phyloP scores from a whole-genome alignment of 1,140 invertebrate species.

The Tenebrio molitor region DNA sequence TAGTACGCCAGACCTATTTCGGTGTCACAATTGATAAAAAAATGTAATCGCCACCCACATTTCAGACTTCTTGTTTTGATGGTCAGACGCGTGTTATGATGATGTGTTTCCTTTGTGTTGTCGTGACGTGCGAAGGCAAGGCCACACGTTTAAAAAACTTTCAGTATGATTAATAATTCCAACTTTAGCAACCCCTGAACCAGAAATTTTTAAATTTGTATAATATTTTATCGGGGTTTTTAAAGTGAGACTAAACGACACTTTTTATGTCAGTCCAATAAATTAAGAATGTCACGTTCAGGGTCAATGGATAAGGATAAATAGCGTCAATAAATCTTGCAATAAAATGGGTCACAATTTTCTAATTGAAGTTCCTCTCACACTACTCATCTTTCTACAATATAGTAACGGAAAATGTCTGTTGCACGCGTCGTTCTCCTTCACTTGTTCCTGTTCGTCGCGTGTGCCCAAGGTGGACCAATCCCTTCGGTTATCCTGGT shows the following conservation, averaged over 20 bases:
- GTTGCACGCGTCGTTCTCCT: background rate
- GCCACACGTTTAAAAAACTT: background rate
- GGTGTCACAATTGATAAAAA: no score
- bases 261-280: background rate
- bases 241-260: background rate
- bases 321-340: constrained; percentile 4
- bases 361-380: background rate
- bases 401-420: background rate
- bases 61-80: no score
- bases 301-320: constrained; percentile 7
- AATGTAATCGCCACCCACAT: no score
- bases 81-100: no score
- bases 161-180: constrained; percentile 1
- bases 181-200: background rate
- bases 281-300: constrained; percentile 7
- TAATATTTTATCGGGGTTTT: background rate
- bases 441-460: background rate
- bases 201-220: background rate
- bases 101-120: no score
- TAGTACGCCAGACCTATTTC: no score
- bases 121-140: no score
- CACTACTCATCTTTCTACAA: constrained; percentile 2
- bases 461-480: background rate
- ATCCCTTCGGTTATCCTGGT: background rate
- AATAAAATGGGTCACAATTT: constrained; percentile 11